These are phyloP conservation scores for Ips typographus DNA, from an alignment of 1,140 invertebrate genomes.

Conservation along the genomic window DNA sequence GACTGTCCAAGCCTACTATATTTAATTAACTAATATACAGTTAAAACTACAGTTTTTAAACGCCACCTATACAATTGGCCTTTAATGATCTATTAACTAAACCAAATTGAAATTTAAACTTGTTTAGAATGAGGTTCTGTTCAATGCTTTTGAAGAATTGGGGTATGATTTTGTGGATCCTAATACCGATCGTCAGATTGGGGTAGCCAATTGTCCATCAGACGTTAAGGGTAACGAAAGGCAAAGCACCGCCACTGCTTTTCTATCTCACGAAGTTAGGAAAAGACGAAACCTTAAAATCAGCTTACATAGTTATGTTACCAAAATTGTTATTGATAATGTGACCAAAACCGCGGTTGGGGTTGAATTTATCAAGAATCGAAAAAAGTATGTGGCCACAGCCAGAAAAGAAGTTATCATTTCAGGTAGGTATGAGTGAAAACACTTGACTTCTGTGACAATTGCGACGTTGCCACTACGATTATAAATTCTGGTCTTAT, in stretches of 20 bases:
- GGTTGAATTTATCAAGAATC: slow-evolving; percentile 66
- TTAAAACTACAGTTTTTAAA: no score
- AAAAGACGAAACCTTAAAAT: slow-evolving; percentile 69
- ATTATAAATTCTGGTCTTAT: neutral
- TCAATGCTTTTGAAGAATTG: slow-evolving; percentile 49
- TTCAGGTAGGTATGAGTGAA: slow-evolving; percentile 44
- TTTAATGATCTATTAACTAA: no score
- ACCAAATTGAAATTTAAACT: neutral
- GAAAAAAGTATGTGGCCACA: slow-evolving; percentile 51
- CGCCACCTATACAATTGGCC: no score
- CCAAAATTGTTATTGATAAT: slow-evolving; percentile 6
- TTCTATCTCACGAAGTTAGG: slow-evolving; percentile 63
- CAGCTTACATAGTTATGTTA: slow-evolving; percentile 60
- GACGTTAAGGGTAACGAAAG: slow-evolving; percentile 58
- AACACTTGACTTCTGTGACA: neutral
- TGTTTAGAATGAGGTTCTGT: neutral
- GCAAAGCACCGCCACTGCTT: slow-evolving; percentile 62
- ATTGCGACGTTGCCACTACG: neutral
- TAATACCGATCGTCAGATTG: slow-evolving; percentile 54
- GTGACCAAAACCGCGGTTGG: slow-evolving; percentile 65
- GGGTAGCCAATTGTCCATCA: slow-evolving; percentile 68
- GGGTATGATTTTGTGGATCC: slow-evolving; percentile 25
- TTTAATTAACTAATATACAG: no score
- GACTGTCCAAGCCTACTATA: no score
- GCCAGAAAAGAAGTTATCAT: slow-evolving; percentile 72